Percentiles rank a stretch among this genome's conserved stretches.
These are phyloP conservation scores for Cephus sareptanus DNA, from an alignment of 2,888 invertebrate genomes.

Conservation along the genomic window DNA sequence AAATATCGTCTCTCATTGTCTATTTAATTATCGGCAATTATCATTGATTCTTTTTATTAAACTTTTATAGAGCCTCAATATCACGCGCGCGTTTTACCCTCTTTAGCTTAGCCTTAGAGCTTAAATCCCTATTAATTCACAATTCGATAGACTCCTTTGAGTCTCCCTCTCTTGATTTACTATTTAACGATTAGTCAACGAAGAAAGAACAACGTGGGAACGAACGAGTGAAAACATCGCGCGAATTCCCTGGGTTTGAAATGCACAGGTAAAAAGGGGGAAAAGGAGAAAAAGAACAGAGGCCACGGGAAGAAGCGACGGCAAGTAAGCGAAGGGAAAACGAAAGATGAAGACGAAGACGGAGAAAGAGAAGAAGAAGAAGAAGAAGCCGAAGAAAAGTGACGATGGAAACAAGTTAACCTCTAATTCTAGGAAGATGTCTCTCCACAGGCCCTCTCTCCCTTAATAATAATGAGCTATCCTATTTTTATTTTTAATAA, in stretches of 20 bases:
- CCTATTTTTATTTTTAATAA: conserved; percentile 51
- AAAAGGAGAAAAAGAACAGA: neutral
- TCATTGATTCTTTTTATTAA: conserved; percentile 1
- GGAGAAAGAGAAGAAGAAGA: too few species aligned
- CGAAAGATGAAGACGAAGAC: too few species aligned
- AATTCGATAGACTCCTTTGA: neutral
- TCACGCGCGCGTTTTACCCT: conserved; percentile 12
- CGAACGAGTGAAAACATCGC: conserved; percentile 1
- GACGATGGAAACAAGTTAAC: conserved; percentile 6
- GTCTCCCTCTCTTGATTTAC: neutral
- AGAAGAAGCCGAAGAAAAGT: neutral
- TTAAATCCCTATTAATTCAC: neutral
- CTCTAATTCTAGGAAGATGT: conserved; percentile 12
- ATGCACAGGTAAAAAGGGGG: neutral
- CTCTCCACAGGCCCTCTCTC: conserved; percentile 31
- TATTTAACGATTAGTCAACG: conserved; percentile 35
- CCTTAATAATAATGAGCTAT: conserved; percentile 47
- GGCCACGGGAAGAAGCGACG: neutral
- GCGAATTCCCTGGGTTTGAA: conserved; percentile 12
- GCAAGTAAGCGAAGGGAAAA: neutral
- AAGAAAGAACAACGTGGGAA: conserved; percentile 12
- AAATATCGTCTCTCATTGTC: neutral
- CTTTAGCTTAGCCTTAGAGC: conserved; percentile 10
- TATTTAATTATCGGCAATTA: too few species aligned
- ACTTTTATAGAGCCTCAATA: conserved; percentile 20